Percentiles rank a stretch among this genome's conserved stretches.
Conservation (phyloP, 2,113 vertebrate genomes). For the Hassar affinis region DNA sequence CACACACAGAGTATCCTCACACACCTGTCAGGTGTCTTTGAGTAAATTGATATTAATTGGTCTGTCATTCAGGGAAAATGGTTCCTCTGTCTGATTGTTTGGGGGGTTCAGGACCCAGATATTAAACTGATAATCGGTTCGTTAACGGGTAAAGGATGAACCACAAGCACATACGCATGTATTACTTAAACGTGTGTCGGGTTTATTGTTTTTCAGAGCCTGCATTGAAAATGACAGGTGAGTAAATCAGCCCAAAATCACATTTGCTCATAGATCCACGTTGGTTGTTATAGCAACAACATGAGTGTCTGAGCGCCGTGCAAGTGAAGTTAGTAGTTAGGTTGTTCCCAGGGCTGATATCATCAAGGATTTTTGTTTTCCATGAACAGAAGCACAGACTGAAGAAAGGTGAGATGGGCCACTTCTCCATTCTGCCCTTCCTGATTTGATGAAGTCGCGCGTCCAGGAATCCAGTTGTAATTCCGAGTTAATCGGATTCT, state of each 20-base stretch:
- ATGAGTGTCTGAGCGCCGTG: background rate
- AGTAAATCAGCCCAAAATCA: background rate
- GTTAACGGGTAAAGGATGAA: background rate
- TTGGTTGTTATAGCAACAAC: background rate
- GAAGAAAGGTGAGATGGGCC: background rate
- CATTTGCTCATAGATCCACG: background rate
- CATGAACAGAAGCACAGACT: background rate
- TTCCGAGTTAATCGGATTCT: background rate
- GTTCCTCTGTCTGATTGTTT: background rate
- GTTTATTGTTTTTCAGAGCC: background rate
- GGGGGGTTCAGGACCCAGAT: background rate
- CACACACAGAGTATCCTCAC: background rate
- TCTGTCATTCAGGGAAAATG: background rate
- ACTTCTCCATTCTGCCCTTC: background rate
- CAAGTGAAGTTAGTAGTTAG: background rate
- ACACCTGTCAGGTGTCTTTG: conserved; percentile 5
- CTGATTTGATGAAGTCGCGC: background rate
- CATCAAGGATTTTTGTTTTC: background rate
- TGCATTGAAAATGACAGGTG: background rate
- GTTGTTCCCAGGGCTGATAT: background rate
- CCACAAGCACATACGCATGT: background rate
- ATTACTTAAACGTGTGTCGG: background rate
- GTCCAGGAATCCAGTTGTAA: background rate
- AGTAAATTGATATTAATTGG: conserved; percentile 15
- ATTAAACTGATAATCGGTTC: background rate